Base-by-base conservation (phyloP, 2,113 vertebrate species). In the Chaetura pelagica region DNA sequence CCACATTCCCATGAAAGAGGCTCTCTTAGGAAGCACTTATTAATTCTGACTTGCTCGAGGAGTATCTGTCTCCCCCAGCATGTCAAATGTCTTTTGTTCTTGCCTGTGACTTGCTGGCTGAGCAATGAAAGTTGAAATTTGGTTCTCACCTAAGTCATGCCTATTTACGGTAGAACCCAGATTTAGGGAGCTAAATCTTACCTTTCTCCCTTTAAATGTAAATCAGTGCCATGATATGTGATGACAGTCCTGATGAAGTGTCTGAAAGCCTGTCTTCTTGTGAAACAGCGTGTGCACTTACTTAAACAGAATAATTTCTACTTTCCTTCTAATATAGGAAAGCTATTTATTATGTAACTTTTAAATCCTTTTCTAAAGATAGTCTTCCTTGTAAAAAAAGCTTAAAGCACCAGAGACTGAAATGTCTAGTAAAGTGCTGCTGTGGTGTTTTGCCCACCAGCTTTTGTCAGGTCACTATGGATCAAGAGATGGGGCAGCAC, bases 301-400 rank as follows among this genome's bases (percentile, higher is more conserved):
- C 23, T 85, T 93, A 64, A 91, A 90, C 23, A 61, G 69, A 80
- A 22, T 75, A 32, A 40, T 92, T 95, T 89, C 51, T 72, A n/a
- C 15, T 42, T 80, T 85, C 51, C 24, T 89, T 89, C 83, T 86
- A 78, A 81, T 64, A 75, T 7, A 84, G 17, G 57, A 92, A 68
- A 78, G 2, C 19, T 68, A 72, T 72, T 86, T 84, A 72, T 81
- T 81, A 61, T n/a, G 52, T 75, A 78, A 90, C n/a, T 68, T 89
- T 26, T 22, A 76, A 88, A 81, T 78, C 24, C n/a, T 57, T 89
- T 78, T 78, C 54, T 19, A 75, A 79, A 90, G 64, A 75, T 42
- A 87, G 48, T 14, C 5, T 76, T 78, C 11, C 57, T 77, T 58
- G 57, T 72, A 62, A 90, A 87, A 84, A 85, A 22, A 1, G 0